Base-by-base conservation (phyloP, 2,888 invertebrate genomes). In the Marasmarcha lunaedactyla region DNA sequence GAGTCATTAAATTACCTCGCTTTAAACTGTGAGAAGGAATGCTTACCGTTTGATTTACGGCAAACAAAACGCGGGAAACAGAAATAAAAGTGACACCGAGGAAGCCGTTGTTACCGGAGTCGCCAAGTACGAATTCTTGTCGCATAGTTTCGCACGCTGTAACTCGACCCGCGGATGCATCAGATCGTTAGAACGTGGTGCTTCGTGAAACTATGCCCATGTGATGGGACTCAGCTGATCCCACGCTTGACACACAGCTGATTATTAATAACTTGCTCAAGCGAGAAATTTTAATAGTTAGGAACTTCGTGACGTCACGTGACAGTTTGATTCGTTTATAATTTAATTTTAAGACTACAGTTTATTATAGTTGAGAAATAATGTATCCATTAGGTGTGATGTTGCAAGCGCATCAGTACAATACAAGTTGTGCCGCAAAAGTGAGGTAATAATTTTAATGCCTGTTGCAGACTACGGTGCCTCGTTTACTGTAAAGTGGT, bases 131-230 rank as follows among this genome's bases (percentile, higher is more conserved):
- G 30, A 3, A 30, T 30, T 7, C 3, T 30, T 25, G 4, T 30
- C 54, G 55, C 69, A 69, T 72, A 68, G 58, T 68, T 74, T 74
- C 74, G 65, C 74, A 74, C 74, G 74, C 63, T 66, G 65, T 65
- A 71, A 72, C 58, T 51, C 49, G 69, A 71, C 45, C 52, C 52
- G 50, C 57, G 55, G 60, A 59, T 60, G 57, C 55, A 48, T 42
- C 47, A 47, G 51, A 48, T 51, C 14, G 50, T 49, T 51, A 48
- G 48, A 42, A 7, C 20, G 20, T 7, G 20, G 20, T 20, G 42
- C 43, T 45, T 43, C 46, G 45, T 42, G 48, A 46, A 48, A 51
- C 49, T 48, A 48, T 46, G 45, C 10, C n/a, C 30, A 3, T 44
- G 46, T 46, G 42, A 41, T 42, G 36, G 39, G 14, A 14, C 48